A percentile compares a stretch with the other conserved stretches of the same genome.
Evolutionary conservation across 2,888 invertebrate species (phyloP).

Genomic region (Saturnia japonica): DNA sequence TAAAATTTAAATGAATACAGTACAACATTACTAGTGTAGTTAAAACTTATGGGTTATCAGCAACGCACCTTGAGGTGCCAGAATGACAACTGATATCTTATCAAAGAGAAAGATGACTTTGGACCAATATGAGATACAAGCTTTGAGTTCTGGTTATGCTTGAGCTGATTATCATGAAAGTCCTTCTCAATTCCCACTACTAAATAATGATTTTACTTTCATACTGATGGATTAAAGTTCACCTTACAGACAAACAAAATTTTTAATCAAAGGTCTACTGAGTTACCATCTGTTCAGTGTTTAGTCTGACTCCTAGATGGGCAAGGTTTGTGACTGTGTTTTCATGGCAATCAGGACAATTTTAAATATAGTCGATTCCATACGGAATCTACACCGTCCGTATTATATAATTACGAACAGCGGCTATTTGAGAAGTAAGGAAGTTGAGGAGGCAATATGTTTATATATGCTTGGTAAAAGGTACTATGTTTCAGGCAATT

Average conservation of each 20-base stretch:
- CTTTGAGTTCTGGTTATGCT: not conserved
- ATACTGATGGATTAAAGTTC: not conserved
- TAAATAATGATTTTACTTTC: not conserved
- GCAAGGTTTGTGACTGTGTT: no score
- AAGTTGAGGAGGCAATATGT: no score
- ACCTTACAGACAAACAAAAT: not conserved
- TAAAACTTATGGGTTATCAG: slow-evolving; percentile 23
- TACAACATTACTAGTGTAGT: not conserved
- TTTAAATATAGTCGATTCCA: no score
- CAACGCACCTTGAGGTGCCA: slow-evolving; percentile 43
- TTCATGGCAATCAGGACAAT: no score
- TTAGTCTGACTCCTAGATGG: no score
- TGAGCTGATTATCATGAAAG: not conserved
- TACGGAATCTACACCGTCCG: no score
- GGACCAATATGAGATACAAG: slow-evolving; percentile 6
- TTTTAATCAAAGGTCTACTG: no score
- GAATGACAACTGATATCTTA: slow-evolving; percentile 40
- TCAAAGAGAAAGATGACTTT: slow-evolving; percentile 25
- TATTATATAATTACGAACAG: no score
- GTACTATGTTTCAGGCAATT: no score
- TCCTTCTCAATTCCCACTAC: not conserved
- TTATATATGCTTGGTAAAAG: no score
- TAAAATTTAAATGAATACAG: slow-evolving; percentile 2
- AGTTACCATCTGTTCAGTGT: no score
- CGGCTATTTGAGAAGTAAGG: no score